Evolutionary conservation across 2,888 invertebrate genomes (phyloP).

Genomic region (Scrobipalpa atriplicella): DNA sequence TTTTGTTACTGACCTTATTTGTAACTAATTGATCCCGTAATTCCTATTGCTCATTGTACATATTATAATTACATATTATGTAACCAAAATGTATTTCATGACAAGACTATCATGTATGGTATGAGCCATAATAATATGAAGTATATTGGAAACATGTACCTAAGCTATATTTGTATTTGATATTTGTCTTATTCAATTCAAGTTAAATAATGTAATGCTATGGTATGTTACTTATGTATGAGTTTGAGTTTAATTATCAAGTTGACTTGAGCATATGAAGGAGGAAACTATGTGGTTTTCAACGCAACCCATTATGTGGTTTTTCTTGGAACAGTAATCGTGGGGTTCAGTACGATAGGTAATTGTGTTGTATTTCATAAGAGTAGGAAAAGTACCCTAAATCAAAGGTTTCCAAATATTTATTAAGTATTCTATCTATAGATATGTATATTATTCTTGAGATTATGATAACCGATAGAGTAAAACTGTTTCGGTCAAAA

Average conservation of each 20-base stretch:
- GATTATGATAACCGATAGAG: background rate
- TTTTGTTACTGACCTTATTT: background rate
- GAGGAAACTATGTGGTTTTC: background rate
- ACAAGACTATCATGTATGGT: background rate
- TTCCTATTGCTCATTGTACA: background rate
- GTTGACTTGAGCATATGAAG: background rate
- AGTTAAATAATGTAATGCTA: no score
- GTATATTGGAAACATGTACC: no score
- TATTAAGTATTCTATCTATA: no score
- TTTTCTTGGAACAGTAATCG: background rate
- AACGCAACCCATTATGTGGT: background rate
- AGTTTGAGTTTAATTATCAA: background rate
- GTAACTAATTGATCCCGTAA: background rate
- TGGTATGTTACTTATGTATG: no score
- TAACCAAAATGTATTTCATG: background rate
- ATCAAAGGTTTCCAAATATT: no score
- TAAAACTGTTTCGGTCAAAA: slow-evolving; percentile 2
- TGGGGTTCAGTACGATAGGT: no score
- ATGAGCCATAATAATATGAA: no score
- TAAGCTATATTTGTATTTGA: no score
- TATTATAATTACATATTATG: no score
- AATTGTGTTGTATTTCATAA: background rate
- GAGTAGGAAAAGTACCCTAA: no score
- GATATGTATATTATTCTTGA: background rate
- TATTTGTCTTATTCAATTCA: no score